phyloP scores from a whole-genome alignment of 2,113 vertebrate species.

The Lamprologus sp. region DNA sequence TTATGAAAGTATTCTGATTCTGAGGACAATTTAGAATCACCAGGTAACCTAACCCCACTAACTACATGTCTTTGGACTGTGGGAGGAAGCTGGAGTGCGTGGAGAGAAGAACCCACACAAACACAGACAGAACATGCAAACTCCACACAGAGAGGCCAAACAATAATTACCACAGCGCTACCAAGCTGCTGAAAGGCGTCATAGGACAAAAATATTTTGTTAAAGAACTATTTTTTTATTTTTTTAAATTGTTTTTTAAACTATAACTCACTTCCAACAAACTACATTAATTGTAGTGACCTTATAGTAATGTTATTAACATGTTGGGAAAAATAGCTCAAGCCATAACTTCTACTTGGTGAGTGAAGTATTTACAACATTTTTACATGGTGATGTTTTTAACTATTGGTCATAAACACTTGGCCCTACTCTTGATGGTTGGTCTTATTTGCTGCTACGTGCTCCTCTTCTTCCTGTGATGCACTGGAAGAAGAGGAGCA shows the following conservation, averaged over 20 bases:
- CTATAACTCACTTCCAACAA: not conserved
- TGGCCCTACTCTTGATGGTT: not conserved
- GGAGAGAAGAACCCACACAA: not conserved
- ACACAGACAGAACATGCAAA: not conserved
- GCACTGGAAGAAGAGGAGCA: not conserved
- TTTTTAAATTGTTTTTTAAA: not conserved
- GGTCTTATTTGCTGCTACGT: not conserved
- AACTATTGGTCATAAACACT: not conserved
- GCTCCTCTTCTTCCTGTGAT: not conserved
- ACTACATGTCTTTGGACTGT: not conserved
- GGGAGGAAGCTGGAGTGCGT: not conserved
- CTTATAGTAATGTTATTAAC: not conserved
- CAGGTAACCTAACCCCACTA: not conserved
- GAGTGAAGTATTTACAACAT: not conserved
- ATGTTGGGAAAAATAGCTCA: not conserved
- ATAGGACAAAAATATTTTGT: not conserved
- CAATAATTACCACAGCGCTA: accelerated
- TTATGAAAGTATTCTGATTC: not conserved
- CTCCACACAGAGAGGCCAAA: not conserved
- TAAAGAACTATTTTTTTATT: not conserved
- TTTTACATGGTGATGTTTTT: not conserved
- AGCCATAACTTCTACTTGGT: not conserved
- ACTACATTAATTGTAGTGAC: not conserved
- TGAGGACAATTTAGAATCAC: not conserved
- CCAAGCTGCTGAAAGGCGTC: not conserved